These are phyloP conservation scores for Parazoanthus swiftii DNA, from an alignment of 92 coral and sea anemone species.

Conservation along the genomic window DNA sequence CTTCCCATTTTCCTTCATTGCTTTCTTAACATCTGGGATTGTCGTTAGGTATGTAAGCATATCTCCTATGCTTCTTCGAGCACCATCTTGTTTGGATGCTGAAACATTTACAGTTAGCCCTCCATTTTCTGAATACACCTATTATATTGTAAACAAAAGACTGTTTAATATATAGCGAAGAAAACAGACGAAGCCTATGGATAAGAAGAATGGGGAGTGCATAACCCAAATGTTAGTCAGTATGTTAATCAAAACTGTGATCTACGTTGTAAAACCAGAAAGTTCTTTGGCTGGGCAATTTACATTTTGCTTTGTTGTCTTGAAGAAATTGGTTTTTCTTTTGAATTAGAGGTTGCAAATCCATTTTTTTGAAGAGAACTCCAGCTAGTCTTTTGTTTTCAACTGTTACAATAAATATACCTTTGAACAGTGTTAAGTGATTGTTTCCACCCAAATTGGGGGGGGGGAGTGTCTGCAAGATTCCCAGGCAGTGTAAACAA, in stretches of 20 bases:
- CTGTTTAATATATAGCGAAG: not conserved
- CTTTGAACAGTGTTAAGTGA: not conserved
- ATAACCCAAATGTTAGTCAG: not conserved
- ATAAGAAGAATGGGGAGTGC: not conserved
- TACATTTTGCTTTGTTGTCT: not conserved
- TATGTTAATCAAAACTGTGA: not conserved
- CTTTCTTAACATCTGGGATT: not conserved
- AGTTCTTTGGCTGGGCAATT: too few relatives aligned
- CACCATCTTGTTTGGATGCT: constrained; percentile 59
- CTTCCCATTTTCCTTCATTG: constrained; percentile 16
- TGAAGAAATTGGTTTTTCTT: not conserved
- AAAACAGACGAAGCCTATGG: not conserved
- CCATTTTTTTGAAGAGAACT: not conserved
- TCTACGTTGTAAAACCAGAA: not conserved
- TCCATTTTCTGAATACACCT: too few relatives aligned
- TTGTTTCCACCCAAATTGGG: too few relatives aligned
- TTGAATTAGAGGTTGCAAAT: not conserved
- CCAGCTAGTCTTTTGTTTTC: not conserved
- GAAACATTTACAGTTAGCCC: not conserved
- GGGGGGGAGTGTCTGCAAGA: too few relatives aligned
- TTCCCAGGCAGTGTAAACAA: too few relatives aligned
- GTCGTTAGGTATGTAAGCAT: constrained; percentile 22
- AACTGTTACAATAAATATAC: not conserved
- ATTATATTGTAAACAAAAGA: too few relatives aligned
- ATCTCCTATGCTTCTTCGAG: constrained; percentile 10